These are phyloP conservation scores for Periophthalmus magnuspinnatus DNA, from an alignment of 2,797 vertebrate species.

Conservation along the genomic window DNA sequence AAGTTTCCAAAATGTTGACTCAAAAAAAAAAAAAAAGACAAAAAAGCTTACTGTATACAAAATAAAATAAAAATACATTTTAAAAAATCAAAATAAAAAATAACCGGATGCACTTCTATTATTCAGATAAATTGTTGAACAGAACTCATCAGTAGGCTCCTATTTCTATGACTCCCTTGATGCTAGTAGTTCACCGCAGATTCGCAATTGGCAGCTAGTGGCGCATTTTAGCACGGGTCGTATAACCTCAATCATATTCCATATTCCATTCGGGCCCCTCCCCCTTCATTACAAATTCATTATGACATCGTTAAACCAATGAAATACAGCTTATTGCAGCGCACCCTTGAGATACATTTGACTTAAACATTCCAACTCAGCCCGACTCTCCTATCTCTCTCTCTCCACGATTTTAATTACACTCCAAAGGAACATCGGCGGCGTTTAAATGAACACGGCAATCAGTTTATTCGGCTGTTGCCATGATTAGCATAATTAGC, in stretches of 20 bases:
- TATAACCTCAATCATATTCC: constrained; percentile 11
- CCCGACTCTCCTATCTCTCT: constrained; percentile 53
- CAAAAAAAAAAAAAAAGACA: no score
- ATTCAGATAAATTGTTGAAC: background rate
- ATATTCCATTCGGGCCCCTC: constrained; percentile 34
- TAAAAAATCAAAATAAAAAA: no score
- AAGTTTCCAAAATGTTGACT: background rate
- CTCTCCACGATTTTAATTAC: constrained; percentile 74
- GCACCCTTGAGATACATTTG: constrained; percentile 68
- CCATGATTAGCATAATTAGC: constrained; percentile 75
- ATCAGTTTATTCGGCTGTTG: constrained; percentile 79
- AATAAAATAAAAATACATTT: no score
- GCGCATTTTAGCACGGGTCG: background rate
- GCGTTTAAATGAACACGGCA: constrained; percentile 79
- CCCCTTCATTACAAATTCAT: constrained; percentile 76
- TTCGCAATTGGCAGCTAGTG: background rate
- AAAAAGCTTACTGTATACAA: no score
- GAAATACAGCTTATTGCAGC: constrained; percentile 71
- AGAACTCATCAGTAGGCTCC: background rate
- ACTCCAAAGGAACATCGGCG: constrained; percentile 73
- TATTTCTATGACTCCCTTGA: constrained; percentile 29
- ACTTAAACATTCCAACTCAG: constrained; percentile 67
- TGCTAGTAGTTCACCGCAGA: constrained; percentile 1
- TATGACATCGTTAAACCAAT: constrained; percentile 76
- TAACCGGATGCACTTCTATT: no score